Evolutionary conservation across 2,113 vertebrate species (phyloP).

Genomic region (Alethe diademata): DNA sequence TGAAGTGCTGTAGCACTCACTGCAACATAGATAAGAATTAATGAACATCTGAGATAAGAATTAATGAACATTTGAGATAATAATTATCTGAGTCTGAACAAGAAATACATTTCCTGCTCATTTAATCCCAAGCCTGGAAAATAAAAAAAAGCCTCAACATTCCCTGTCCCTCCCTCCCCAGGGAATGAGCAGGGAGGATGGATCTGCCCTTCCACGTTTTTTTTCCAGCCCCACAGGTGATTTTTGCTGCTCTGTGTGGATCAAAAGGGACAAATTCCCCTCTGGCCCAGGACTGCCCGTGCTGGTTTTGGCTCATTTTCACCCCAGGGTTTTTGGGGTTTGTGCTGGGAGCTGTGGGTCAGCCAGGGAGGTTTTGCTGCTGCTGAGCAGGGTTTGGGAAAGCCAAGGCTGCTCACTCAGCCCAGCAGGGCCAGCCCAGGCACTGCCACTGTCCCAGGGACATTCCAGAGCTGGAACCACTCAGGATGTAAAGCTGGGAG

Average conservation of each 20-base stretch:
- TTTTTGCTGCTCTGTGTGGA: fast-evolving
- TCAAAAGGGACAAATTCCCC: fast-evolving
- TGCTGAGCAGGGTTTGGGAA: background rate
- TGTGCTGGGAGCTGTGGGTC: background rate
- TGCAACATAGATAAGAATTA: too few species aligned
- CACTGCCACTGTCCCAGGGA: background rate
- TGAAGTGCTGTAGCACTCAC: too few species aligned
- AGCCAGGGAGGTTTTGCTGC: background rate
- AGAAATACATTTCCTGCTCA: too few species aligned
- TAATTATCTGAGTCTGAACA: too few species aligned
- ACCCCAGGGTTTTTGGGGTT: fast-evolving
- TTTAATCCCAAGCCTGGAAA: too few species aligned
- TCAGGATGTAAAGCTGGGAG: background rate
- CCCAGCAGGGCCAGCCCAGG: background rate
- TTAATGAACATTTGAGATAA: too few species aligned
- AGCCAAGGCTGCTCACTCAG: background rate
- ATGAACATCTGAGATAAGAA: too few species aligned
- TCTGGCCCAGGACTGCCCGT: background rate
- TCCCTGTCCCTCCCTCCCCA: background rate
- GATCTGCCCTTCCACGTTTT: background rate
- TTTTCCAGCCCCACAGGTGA: fast-evolving
- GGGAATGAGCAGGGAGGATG: fast-evolving
- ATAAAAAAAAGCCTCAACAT: too few species aligned
- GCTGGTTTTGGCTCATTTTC: background rate
- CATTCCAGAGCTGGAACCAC: background rate